Percentiles rank a stretch among this genome's conserved stretches.
These are phyloP conservation scores for Lasioglossum marginatum DNA, from an alignment of 2,888 invertebrate species.

Conservation along the genomic window DNA sequence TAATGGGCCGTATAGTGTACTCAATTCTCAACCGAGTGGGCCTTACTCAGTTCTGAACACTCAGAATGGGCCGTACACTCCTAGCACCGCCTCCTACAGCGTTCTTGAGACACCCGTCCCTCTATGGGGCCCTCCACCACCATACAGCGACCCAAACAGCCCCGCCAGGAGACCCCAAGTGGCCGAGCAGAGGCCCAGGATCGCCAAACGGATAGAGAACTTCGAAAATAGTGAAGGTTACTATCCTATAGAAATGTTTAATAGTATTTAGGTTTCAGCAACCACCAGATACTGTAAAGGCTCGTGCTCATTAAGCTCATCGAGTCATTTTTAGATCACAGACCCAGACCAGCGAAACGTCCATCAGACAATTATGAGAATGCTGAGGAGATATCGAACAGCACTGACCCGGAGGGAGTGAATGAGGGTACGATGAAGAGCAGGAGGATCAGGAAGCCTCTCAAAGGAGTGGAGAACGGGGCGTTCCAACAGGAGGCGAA, in stretches of 20 bases:
- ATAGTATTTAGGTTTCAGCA: neutral
- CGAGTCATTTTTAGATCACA: constrained; percentile 58
- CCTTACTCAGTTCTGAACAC: constrained; percentile 78
- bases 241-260: neutral
- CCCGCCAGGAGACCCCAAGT: constrained; percentile 86
- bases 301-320: neutral
- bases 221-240: constrained; percentile 81
- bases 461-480: constrained; percentile 91
- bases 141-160: constrained; percentile 93
- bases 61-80: constrained; percentile 76
- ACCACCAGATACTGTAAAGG: neutral
- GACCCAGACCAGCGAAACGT: constrained; percentile 75
- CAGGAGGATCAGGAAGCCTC: constrained; percentile 85
- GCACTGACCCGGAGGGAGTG: constrained; percentile 79
- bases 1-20: constrained; percentile 86
- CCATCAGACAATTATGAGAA: constrained; percentile 82
- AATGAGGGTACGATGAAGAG: constrained; percentile 79
- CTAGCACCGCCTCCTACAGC: constrained; percentile 80
- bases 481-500: constrained; percentile 90
- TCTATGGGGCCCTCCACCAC: constrained; percentile 95
- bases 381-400: constrained; percentile 80
- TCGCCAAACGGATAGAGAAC: constrained; percentile 85
- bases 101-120: constrained; percentile 81
- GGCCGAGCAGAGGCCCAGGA: constrained; percentile 82
- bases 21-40: constrained; percentile 81